Conservation (phyloP, 2,888 invertebrate species). For the Meteorus cinctellus region DNA sequence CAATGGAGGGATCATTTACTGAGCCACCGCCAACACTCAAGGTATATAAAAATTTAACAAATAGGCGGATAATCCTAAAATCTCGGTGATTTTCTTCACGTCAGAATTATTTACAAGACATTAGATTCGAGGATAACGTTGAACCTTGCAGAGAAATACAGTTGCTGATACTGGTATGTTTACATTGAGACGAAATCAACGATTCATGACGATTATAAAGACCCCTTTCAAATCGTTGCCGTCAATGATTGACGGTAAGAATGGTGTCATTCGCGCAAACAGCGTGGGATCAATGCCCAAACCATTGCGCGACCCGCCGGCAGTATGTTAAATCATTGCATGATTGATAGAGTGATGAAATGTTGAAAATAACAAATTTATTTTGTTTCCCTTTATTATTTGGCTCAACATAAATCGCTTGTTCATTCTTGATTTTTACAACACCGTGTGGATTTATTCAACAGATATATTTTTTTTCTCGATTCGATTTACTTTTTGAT, state of each 20-base stretch:
- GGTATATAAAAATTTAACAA: conserved; percentile 53
- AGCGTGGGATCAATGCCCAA: conserved; percentile 67
- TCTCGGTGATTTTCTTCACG: neutral
- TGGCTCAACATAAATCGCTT: conserved; percentile 1
- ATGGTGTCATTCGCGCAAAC: conserved; percentile 67
- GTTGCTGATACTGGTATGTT: conserved; percentile 68
- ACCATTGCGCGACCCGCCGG: conserved; percentile 61
- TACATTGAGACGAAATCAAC: conserved; percentile 69
- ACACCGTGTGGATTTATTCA: conserved; percentile 23
- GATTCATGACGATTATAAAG: conserved; percentile 67
- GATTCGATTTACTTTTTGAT: neutral
- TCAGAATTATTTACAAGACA: conserved; percentile 31
- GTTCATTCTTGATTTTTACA: conserved; percentile 1
- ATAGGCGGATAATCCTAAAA: neutral
- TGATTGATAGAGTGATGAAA: conserved; percentile 34
- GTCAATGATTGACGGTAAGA: conserved; percentile 66
- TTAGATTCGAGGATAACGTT: conserved; percentile 44
- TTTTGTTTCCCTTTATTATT: neutral
- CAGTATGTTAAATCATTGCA: conserved; percentile 63
- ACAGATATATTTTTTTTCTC: neutral
- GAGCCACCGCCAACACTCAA: conserved; percentile 66
- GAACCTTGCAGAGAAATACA: conserved; percentile 66
- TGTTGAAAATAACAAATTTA: conserved; percentile 20
- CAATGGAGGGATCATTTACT: conserved; percentile 70
- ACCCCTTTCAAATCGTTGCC: conserved; percentile 71